Evolutionary conservation across 1,140 invertebrate species (phyloP).

Genomic region (Pseudomyrmex gracilis): DNA sequence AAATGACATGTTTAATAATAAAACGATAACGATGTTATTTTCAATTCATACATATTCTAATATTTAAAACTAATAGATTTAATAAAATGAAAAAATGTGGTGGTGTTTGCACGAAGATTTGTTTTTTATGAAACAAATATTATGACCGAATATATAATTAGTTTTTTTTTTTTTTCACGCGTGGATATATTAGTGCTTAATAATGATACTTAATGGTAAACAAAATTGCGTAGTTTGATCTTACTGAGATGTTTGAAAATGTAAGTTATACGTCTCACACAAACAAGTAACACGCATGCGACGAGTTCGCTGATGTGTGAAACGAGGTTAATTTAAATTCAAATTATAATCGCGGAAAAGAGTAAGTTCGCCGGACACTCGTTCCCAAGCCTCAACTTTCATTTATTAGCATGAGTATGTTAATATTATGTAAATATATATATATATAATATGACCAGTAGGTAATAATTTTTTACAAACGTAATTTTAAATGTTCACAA

Average conservation of each 20-base stretch:
- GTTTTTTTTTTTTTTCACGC: no score
- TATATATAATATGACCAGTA: no score
- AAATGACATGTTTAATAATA: no score
- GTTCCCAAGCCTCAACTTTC: background rate
- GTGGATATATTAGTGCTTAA: no score
- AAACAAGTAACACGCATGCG: background rate
- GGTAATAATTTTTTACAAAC: background rate
- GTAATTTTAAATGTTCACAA: background rate
- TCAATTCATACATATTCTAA: no score
- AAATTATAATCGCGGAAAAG: constrained; percentile 28
- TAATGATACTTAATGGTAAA: background rate
- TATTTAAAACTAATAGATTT: no score
- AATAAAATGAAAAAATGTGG: no score
- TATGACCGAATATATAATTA: no score
- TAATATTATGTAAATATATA: background rate
- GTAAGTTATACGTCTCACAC: background rate
- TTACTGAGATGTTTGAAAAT: background rate
- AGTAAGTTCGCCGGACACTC: background rate
- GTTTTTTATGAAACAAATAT: no score
- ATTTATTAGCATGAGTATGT: constrained; percentile 8
- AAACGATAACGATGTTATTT: no score
- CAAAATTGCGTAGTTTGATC: background rate
- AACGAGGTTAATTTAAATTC: constrained; percentile 47
- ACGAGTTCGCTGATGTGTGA: background rate
- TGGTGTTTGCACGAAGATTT: no score